Evolutionary conservation across 2,113 vertebrate species (phyloP), one percentile per base, ranked within the genome.

Genomic region (Pseudolaguvia tuberculata): DNA sequence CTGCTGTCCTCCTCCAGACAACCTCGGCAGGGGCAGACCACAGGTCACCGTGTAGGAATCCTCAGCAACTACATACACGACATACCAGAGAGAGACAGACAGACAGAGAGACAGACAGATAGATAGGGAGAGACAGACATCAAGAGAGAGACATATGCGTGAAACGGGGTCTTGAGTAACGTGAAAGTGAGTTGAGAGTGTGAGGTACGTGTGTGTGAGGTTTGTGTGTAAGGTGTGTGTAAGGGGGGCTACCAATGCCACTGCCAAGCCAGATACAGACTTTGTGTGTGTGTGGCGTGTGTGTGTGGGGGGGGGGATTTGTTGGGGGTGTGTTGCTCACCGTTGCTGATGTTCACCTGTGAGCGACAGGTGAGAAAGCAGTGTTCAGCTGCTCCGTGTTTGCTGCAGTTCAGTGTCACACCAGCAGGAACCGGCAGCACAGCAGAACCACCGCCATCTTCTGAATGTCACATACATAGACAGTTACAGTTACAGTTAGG

Each of bases 291-390:
- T 50, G 3, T 27, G 29, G 15, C 1, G 47, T 29, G 14, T 15
- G 10, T 35, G 31, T 35, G 31, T 35, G 31, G 6, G 31, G 31
- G 3, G 39, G 45, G 47, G 5, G n/a, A n/a, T n/a, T n/a, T n/a
- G n/a, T n/a, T n/a, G n/a, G n/a, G n/a, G n/a, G 42, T 18, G 0
- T 23, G 47, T 10, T 47, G 92, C 95, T 96, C 89, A 99, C 96
- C 96, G 83, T 93, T 92, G 82, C 88, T 92, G 61, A 96, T 89
- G 72, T 91, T 93, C 85, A 94, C 89, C 88, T 94, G 93, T 0
- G 94, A 93, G 84, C 89, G 92, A 85, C 95, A 98, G 81, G 89
- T 94, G 82, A 99, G 88, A 86, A 93, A 93, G 87, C 97, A 99
- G 81, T 87, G 92, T 77, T 98, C 94, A 11, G 88, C 92, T 86